These are phyloP conservation scores for Brachypteracias leptosomus DNA, from an alignment of 2,113 vertebrate genomes.

Conservation along the genomic window DNA sequence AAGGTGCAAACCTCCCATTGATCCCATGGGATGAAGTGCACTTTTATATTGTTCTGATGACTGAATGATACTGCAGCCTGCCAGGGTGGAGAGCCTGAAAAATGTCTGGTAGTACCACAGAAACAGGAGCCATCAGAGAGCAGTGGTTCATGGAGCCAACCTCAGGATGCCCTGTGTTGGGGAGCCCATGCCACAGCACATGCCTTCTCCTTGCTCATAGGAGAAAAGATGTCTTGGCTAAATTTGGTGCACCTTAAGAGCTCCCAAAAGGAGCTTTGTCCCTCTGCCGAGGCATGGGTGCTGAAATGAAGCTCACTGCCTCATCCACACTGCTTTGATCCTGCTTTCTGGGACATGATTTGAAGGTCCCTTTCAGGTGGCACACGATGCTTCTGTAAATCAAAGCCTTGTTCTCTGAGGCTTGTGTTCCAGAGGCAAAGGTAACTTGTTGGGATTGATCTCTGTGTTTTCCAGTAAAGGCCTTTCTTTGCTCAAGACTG, in stretches of 20 bases:
- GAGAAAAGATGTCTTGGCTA: fast-evolving
- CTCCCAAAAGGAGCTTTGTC: not conserved
- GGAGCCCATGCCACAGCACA: not conserved
- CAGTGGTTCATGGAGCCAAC: not conserved
- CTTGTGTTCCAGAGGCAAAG: not conserved
- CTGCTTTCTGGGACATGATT: not conserved
- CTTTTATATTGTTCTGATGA: not conserved
- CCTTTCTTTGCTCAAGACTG: not conserved
- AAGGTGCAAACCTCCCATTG: not conserved
- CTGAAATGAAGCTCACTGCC: fast-evolving
- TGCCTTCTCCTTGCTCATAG: fast-evolving
- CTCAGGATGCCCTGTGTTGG: not conserved
- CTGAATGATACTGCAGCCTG: fast-evolving
- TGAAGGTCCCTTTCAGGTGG: not conserved
- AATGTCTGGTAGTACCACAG: not conserved
- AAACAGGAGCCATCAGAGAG: not conserved
- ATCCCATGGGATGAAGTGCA: not conserved
- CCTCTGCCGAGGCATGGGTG: fast-evolving
- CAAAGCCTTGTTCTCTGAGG: not conserved
- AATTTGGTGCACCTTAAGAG: not conserved
- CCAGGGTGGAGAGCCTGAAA: not conserved
- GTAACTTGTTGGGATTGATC: not conserved
- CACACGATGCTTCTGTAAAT: not conserved
- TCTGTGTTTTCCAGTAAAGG: not conserved
- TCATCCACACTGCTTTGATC: not conserved